Percentiles rank a stretch among this genome's conserved stretches.
Evolutionary conservation across 2,113 vertebrate genomes (phyloP).

Genomic region (Neolamprologus variostigma): DNA sequence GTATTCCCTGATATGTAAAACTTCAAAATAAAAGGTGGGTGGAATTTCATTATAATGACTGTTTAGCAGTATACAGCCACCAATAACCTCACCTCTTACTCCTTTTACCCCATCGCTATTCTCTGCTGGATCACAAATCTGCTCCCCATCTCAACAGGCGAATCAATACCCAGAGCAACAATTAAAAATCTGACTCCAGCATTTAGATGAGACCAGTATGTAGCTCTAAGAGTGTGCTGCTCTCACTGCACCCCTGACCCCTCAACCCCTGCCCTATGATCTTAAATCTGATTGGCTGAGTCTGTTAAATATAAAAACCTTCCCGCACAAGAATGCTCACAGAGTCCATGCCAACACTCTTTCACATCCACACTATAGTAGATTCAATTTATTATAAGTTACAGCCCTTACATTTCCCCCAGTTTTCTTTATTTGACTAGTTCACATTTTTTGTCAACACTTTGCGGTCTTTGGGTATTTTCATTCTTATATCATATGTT

Average conservation of each 20-base stretch:
- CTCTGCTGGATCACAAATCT: slow-evolving; percentile 27
- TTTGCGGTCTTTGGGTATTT: background rate
- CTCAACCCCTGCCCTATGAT: background rate
- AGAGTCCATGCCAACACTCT: background rate
- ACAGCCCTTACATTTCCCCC: background rate
- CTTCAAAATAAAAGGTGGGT: background rate
- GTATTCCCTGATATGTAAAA: background rate
- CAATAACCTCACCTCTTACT: slow-evolving; percentile 26
- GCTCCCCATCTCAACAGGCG: background rate
- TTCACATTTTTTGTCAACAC: background rate
- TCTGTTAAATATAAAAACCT: background rate
- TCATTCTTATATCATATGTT: background rate
- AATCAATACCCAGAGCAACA: background rate
- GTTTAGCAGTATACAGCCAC: slow-evolving; percentile 11
- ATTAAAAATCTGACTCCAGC: background rate
- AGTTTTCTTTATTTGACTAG: background rate
- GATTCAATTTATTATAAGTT: background rate
- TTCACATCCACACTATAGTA: background rate
- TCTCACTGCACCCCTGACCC: slow-evolving; percentile 5
- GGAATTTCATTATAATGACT: background rate
- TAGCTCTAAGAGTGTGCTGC: background rate
- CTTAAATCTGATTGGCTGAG: background rate
- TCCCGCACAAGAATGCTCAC: background rate
- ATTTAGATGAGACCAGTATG: slow-evolving; percentile 1
- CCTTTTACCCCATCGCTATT: slow-evolving; percentile 1